A percentile compares a stretch with the other conserved stretches of the same genome.
phyloP scores from a whole-genome alignment of 1,140 invertebrate species.

The Eupeodes corollae region DNA sequence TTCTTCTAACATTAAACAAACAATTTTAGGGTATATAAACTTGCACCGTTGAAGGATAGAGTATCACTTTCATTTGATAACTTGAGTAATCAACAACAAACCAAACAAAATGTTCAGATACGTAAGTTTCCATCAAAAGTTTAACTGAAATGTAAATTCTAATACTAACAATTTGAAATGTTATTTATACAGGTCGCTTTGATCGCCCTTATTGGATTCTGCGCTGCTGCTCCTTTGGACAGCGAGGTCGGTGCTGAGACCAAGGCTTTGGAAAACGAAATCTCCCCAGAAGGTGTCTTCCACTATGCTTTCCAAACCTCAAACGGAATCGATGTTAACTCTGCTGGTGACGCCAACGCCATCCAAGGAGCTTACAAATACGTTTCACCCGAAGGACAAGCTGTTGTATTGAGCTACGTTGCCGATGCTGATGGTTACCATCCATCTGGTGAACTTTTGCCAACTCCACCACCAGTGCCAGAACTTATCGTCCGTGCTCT shows the following conservation, averaged over 20 bases:
- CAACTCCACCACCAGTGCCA: constrained; percentile 40
- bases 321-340: constrained; percentile 30
- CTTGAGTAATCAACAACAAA: no score
- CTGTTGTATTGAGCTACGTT: constrained; percentile 43
- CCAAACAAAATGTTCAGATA: constrained; percentile 16
- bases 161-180: neutral
- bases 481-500: constrained; percentile 33
- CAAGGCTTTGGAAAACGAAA: constrained; percentile 16
- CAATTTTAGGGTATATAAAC: no score
- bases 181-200: constrained; percentile 14
- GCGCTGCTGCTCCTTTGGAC: constrained; percentile 6
- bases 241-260: constrained; percentile 21
- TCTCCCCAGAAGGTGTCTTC: constrained; percentile 27
- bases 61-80: no score
- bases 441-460: constrained; percentile 42
- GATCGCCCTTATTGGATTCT: constrained; percentile 19
- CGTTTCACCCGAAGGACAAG: constrained; percentile 38
- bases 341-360: constrained; percentile 27
- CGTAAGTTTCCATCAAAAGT: constrained; percentile 9
- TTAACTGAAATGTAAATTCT: constrained; percentile 2
- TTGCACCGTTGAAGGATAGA: no score
- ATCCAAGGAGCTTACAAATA: constrained; percentile 24
- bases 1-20: no score
- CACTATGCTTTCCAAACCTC: constrained; percentile 32
- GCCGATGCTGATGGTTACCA: constrained; percentile 52